Conservation (phyloP, 2,113 vertebrate species). For the Albula glossodonta region DNA sequence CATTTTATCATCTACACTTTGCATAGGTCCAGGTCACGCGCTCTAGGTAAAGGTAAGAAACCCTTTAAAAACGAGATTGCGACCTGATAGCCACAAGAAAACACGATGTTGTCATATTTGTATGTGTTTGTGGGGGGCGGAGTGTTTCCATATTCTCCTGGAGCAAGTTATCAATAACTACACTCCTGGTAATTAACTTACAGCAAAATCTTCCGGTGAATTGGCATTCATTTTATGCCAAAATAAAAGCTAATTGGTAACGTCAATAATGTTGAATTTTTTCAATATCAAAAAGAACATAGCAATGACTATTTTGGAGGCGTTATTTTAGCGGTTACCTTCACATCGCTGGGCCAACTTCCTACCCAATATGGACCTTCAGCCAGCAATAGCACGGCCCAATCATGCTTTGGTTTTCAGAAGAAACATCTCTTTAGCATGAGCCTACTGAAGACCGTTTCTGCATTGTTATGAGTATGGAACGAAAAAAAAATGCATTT, state of each 20-base stretch:
- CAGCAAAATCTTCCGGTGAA: neutral
- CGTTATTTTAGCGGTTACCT: neutral
- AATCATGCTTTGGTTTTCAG: no score
- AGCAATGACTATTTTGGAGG: neutral
- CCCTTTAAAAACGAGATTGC: neutral
- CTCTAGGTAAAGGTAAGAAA: no score
- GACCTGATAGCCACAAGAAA: neutral
- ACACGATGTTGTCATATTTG: neutral
- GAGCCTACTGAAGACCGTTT: no score
- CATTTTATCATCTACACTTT: neutral
- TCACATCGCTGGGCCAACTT: neutral
- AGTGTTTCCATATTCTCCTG: no score
- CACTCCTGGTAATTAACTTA: no score
- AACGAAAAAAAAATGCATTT: no score
- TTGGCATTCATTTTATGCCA: neutral
- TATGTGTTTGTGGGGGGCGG: no score
- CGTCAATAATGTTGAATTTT: neutral
- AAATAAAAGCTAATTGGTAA: neutral
- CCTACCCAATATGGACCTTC: no score
- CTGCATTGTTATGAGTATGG: no score
- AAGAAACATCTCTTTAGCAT: no score
- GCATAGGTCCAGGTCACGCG: neutral
- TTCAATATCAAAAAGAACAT: neutral
- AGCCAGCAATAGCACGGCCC: no score
- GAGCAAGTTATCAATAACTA: no score